Conservation (phyloP, 2,888 invertebrate species). For the Torymus aiolomorphi region DNA sequence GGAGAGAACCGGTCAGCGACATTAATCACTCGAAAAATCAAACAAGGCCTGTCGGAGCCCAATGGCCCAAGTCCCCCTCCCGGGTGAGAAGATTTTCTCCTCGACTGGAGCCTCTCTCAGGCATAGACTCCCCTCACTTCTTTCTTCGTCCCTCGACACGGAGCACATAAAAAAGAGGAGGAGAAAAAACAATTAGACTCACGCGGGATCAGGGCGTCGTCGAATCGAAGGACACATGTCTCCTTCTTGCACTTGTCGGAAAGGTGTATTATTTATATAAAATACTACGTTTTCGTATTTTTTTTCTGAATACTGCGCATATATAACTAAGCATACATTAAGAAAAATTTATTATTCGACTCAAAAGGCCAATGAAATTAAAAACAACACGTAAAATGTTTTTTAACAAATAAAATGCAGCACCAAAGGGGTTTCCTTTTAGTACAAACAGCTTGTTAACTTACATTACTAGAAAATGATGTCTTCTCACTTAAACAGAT, state of each 20-base stretch:
- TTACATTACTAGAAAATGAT: no score
- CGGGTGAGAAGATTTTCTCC: slow-evolving; percentile 49
- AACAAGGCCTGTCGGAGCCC: slow-evolving; percentile 29
- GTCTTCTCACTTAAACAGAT: no score
- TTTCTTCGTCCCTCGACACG: slow-evolving; percentile 1
- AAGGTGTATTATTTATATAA: slow-evolving; percentile 28
- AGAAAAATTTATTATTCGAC: no score
- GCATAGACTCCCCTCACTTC: slow-evolving; percentile 5
- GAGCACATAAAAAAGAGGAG: slow-evolving; percentile 30
- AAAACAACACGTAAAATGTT: no score
- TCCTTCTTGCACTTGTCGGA: neutral
- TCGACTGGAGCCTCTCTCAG: slow-evolving; percentile 43
- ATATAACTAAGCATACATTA: no score
- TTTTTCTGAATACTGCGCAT: neutral
- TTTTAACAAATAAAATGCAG: no score
- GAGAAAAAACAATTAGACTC: slow-evolving; percentile 35
- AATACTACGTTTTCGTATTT: slow-evolving; percentile 21
- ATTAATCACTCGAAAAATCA: slow-evolving; percentile 47
- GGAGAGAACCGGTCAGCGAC: neutral
- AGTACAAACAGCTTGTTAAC: no score
- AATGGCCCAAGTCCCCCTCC: slow-evolving; percentile 19
- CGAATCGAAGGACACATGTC: slow-evolving; percentile 14
- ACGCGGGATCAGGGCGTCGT: slow-evolving; percentile 36
- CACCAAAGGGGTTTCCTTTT: no score
- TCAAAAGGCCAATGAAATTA: no score